These are phyloP conservation scores for Nemoura dubitans DNA, from an alignment of 2,888 invertebrate genomes.

Conservation along the genomic window DNA sequence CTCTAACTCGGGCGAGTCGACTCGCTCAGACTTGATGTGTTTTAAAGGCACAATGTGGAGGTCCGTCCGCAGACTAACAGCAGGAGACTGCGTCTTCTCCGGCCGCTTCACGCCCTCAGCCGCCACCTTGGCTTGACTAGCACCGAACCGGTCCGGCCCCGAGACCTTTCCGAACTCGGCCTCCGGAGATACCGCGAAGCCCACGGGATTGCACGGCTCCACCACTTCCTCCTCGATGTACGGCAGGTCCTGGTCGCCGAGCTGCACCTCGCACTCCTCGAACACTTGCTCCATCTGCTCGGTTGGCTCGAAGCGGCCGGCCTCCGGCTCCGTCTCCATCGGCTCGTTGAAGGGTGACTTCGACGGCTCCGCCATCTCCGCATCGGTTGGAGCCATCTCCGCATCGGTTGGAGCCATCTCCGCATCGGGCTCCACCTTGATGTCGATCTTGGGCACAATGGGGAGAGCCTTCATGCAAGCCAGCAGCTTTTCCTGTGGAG, in stretches of 20 bases:
- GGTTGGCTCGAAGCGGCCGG: background rate
- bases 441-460: background rate
- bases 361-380: background rate
- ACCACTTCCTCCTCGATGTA: slow-evolving; percentile 21
- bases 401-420: background rate
- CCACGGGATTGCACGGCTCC: slow-evolving; percentile 13
- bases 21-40: background rate
- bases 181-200: background rate
- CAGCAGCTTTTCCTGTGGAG: background rate
- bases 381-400: background rate
- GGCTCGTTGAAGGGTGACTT: too few species aligned
- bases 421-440: background rate
- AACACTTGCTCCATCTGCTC: background rate
- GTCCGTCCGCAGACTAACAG: background rate
- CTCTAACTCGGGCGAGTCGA: background rate
- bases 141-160: background rate
- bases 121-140: background rate
- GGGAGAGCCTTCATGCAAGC: background rate
- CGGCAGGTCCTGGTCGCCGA: slow-evolving; percentile 29
- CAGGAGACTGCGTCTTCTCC: too few species aligned
- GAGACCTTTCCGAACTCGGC: background rate
- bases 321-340: too few species aligned
- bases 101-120: background rate
- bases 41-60: background rate
- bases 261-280: slow-evolving; percentile 13